Conservation (phyloP, 2,113 vertebrate species). For the Gadus chalcogrammus region DNA sequence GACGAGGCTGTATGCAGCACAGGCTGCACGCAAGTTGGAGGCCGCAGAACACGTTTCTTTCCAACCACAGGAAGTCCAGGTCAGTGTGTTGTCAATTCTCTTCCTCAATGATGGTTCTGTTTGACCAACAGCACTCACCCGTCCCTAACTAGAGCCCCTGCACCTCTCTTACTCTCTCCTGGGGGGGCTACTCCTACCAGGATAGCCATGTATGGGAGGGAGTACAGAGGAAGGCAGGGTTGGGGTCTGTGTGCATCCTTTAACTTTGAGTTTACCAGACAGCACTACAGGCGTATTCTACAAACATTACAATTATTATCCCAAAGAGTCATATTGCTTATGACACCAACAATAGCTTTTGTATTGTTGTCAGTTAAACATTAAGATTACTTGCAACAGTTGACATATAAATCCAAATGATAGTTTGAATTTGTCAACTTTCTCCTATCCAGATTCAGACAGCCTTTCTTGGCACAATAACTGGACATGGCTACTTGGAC, state of each 20-base stretch:
- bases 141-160: constrained; percentile 46
- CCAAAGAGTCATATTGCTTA: no score
- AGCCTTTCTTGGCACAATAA: no score
- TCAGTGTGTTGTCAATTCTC: constrained; percentile 70
- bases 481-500: no score
- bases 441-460: no score
- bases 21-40: constrained; percentile 81
- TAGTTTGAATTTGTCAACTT: no score
- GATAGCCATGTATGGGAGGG: constrained; percentile 60
- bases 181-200: constrained; percentile 37
- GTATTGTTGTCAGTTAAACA: no score
- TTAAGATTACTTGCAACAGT: no score
- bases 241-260: not conserved
- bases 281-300: no score
- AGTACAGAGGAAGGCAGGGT: constrained; percentile 1
- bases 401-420: no score
- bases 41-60: constrained; percentile 65
- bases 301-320: no score
- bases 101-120: constrained; percentile 56
- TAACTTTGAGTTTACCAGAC: not conserved
- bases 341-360: no score
- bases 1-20: constrained; percentile 88
- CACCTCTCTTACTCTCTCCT: constrained; percentile 47
- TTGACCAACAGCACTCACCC: constrained; percentile 37
- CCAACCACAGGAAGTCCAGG: constrained; percentile 85